Evolutionary conservation across 2,888 invertebrate species (phyloP), one percentile per base, ranked within the genome.

Genomic region (Zaprionus bogoriensis): DNA sequence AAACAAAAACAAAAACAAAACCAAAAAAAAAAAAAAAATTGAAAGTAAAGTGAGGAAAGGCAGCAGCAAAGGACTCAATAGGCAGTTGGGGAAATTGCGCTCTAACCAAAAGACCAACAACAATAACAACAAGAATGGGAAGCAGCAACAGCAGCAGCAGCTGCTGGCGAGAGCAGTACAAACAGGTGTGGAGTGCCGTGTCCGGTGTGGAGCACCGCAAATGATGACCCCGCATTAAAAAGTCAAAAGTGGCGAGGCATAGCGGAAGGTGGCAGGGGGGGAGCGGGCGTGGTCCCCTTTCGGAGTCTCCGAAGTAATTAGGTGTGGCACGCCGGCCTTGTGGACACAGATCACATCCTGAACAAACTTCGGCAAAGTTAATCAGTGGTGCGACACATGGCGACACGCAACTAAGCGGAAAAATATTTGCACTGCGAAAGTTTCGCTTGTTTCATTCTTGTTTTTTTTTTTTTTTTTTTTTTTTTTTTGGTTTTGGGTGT

Each of bases 371-470:
- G 41, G 41, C 48, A 72, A 80, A 80, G 70, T 80, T 86, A 82
- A 80, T 80, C 80, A 80, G 80, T 76, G 70, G 61, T 61, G 70
- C 77, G 68, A 86, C 85, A 86, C 77, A 80, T 82, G 86, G 83
- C 80, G n/a, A 86, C 83, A 86, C 83, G 76, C 80, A 80, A 76
- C 86, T 86, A 80, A 80, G 83, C 80, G 86, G 66, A 86, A 81
- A 81, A 86, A 81, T 81, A 81, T 86, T 79, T 83, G 77, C 63
- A 62, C 59, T 67, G 63, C 51, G 66, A 81, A 79, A 48, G 79
- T 83, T 70, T 59, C 51, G 30, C 55, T 55, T 53, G 60, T 27
- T 41, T 27, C n/a, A n/a, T 3, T 42, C 19, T 10, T 28, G 19
- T n/a, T 0, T 17, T 27, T 22, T 44, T 17, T 42, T 42, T 19